These are phyloP conservation scores for Drosophila sp. DNA, from an alignment of 1,140 invertebrate species.

Conservation along the genomic window DNA sequence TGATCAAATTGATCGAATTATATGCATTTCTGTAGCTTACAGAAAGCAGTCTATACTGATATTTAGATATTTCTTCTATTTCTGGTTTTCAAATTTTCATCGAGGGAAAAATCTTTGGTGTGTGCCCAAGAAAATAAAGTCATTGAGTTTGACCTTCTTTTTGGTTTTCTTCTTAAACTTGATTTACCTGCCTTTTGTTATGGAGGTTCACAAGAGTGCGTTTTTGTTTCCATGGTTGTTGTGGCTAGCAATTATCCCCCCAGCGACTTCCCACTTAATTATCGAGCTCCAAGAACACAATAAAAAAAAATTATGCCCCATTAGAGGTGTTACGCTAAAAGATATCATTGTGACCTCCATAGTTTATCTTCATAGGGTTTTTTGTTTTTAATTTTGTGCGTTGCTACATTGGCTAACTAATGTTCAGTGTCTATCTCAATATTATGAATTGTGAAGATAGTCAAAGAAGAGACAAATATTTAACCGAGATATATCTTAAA, in stretches of 20 bases:
- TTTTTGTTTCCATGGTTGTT: constrained; percentile 14
- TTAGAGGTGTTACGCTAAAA: constrained; percentile 58
- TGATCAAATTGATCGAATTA: neutral
- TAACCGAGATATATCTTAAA: too few relatives aligned
- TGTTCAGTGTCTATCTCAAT: neutral
- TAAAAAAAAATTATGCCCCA: constrained; percentile 70
- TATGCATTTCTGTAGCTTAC: neutral
- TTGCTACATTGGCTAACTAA: neutral
- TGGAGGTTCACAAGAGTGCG: constrained; percentile 32
- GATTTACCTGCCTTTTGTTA: constrained; percentile 55
- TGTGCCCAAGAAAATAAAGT: constrained; percentile 9
- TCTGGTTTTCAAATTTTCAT: neutral
- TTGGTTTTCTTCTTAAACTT: constrained; percentile 37
- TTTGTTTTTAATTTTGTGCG: constrained; percentile 12
- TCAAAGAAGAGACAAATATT: neutral
- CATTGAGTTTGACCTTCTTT: constrained; percentile 53
- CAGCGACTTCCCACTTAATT: constrained; percentile 75
- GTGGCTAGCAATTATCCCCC: constrained; percentile 25
- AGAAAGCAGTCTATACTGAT: neutral
- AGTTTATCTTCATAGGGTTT: constrained; percentile 16
- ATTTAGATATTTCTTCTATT: neutral
- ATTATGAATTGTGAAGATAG: neutral
- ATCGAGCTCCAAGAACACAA: constrained; percentile 56
- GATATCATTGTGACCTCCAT: constrained; percentile 26
- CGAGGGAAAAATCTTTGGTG: neutral